phyloP scores from a whole-genome alignment of 2,113 vertebrate genomes.

The Arenaria interpres region DNA sequence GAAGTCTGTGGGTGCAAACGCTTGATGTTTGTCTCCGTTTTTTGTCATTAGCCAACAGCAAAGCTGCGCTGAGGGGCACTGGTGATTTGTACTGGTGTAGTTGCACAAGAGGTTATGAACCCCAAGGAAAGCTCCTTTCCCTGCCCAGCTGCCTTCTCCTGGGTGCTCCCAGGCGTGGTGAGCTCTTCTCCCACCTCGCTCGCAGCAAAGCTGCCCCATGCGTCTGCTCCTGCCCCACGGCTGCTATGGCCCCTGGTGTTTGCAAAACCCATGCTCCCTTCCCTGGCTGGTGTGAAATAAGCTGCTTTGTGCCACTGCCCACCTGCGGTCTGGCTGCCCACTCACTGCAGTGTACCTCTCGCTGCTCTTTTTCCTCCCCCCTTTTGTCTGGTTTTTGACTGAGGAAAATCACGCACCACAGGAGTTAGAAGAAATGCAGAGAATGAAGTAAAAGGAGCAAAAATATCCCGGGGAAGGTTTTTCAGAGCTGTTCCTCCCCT shows the following conservation, averaged over 20 bases:
- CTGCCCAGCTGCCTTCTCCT: not conserved
- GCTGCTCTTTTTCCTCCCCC: accelerated
- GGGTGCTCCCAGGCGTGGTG: not conserved
- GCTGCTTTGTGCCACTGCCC: not conserved
- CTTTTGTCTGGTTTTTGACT: not conserved
- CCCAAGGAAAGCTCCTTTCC: not conserved
- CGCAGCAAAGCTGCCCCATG: not conserved
- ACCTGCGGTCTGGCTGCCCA: not conserved
- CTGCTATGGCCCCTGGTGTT: accelerated
- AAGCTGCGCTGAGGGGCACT: accelerated
- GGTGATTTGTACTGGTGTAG: accelerated
- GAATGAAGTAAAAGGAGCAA: not conserved
- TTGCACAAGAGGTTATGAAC: not conserved
- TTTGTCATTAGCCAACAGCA: not conserved
- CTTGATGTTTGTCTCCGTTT: not conserved
- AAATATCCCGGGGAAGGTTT: slow-evolving; percentile 2
- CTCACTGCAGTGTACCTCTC: not conserved
- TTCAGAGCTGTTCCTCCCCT: slow-evolving; percentile 17
- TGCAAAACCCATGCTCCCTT: not conserved
- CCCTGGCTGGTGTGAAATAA: not conserved
- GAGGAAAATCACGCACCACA: not conserved
- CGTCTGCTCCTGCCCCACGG: accelerated
- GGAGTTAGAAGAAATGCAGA: not conserved
- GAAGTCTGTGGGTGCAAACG: not conserved
- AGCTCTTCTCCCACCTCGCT: not conserved